These are phyloP conservation scores for Zapus hudsonius DNA, from an alignment of 2,113 vertebrate species.

Conservation along the genomic window DNA sequence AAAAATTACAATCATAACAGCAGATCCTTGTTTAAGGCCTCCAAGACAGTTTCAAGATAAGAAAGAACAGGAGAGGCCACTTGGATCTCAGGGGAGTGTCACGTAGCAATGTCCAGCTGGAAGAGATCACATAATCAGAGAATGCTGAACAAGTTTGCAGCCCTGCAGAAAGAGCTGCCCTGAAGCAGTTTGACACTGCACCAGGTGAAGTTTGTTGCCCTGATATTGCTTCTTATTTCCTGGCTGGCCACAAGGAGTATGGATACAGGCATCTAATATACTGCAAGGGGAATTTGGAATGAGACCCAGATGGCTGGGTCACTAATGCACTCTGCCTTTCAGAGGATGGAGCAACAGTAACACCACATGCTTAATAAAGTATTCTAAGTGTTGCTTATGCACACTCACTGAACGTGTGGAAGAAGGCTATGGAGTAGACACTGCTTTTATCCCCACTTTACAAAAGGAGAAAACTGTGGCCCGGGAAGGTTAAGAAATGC, in stretches of 20 bases:
- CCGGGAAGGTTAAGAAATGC: neutral
- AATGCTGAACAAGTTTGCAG: neutral
- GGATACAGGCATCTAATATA: slow-evolving; percentile 14
- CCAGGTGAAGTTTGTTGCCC: slow-evolving; percentile 60
- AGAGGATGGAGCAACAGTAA: neutral
- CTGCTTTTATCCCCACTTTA: neutral
- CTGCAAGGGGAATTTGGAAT: slow-evolving; percentile 16
- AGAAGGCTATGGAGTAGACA: neutral
- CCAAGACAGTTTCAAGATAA: slow-evolving; percentile 75
- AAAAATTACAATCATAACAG: slow-evolving; percentile 66
- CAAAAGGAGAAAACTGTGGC: neutral
- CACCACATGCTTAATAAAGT: neutral
- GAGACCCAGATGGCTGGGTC: slow-evolving; percentile 39
- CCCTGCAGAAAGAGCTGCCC: slow-evolving; percentile 5
- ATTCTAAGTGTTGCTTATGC: neutral
- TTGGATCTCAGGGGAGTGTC: slow-evolving; percentile 66
- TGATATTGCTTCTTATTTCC: slow-evolving; percentile 30
- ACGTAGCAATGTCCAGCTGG: slow-evolving; percentile 63
- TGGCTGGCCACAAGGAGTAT: slow-evolving; percentile 47
- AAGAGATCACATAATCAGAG: slow-evolving; percentile 55
- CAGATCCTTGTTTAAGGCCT: slow-evolving; percentile 62
- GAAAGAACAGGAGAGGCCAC: slow-evolving; percentile 66
- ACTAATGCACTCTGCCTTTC: slow-evolving; percentile 34
- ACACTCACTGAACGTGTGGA: neutral
- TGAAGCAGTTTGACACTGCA: slow-evolving; percentile 2